These are phyloP conservation scores for Telmatochromis bifrenatus DNA, from an alignment of 2,113 vertebrate species.

Conservation along the genomic window DNA sequence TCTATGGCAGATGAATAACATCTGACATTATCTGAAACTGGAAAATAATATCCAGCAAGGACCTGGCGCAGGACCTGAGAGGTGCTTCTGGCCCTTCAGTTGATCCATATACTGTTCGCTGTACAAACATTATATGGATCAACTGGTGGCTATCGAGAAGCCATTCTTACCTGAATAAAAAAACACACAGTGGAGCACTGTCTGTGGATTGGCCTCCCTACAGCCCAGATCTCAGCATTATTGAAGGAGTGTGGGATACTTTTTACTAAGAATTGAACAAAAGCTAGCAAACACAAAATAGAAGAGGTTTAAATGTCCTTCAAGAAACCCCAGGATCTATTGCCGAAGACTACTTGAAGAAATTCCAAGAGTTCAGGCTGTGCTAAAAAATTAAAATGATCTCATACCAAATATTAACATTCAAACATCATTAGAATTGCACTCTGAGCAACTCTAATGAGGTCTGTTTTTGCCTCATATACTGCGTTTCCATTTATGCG, in stretches of 20 bases:
- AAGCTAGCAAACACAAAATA: not conserved
- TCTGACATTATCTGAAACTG: not conserved
- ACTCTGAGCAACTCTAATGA: not conserved
- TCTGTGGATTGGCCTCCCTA: not conserved
- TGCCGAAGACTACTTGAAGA: not conserved
- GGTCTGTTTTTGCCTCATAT: not conserved
- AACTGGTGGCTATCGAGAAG: not conserved
- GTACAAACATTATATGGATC: fast-evolving
- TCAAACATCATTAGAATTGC: not conserved
- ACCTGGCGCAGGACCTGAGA: not conserved
- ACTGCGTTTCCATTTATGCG: fast-evolving
- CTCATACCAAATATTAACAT: not conserved
- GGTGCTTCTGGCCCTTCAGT: not conserved
- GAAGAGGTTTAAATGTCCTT: not conserved
- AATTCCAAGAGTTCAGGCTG: not conserved
- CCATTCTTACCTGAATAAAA: not conserved
- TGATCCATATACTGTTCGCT: not conserved
- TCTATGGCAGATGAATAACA: not conserved
- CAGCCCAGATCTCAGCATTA: not conserved
- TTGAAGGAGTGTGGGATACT: not conserved
- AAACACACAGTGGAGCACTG: not conserved
- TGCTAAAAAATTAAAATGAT: not conserved
- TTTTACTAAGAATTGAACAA: not conserved
- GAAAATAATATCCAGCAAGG: not conserved
- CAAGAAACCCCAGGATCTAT: not conserved